Conservation (phyloP, 2,888 invertebrate genomes). For the Pterobdella sp. region DNA sequence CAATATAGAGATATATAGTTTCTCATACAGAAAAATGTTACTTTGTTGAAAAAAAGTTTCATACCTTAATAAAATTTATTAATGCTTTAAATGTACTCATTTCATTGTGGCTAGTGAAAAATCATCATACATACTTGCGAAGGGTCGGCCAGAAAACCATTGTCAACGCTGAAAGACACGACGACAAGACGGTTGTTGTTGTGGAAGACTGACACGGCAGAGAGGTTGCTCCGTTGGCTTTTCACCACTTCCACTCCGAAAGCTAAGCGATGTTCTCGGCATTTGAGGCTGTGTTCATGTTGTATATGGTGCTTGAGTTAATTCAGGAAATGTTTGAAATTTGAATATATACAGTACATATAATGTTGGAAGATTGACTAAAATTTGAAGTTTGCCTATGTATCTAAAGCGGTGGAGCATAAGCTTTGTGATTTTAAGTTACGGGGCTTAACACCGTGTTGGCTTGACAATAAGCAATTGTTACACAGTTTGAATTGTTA, state of each 20-base stretch:
- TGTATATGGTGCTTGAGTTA: neutral
- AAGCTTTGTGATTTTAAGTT: too few relatives aligned
- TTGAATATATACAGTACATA: neutral
- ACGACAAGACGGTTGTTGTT: conserved; percentile 34
- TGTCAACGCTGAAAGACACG: conserved; percentile 33
- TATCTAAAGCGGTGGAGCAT: neutral
- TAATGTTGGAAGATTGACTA: neutral
- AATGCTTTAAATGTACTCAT: too few relatives aligned
- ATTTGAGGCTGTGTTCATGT: conserved; percentile 31
- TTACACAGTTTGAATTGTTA: too few relatives aligned
- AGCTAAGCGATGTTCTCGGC: conserved; percentile 28
- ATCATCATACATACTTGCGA: conserved; percentile 32
- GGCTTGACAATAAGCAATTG: too few relatives aligned
- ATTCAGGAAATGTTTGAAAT: neutral
- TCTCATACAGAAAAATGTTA: neutral
- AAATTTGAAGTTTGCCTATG: neutral
- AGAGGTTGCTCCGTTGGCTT: conserved; percentile 23
- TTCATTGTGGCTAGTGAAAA: too few relatives aligned
- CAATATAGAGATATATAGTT: neutral
- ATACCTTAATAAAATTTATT: neutral
- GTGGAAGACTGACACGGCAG: conserved; percentile 34
- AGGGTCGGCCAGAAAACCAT: conserved; percentile 29
- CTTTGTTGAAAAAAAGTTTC: neutral
- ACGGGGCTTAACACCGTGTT: too few relatives aligned
- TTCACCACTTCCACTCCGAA: conserved; percentile 32